Percentiles rank a stretch among this genome's conserved stretches.
Conservation (phyloP, 2,888 invertebrate species). For the Papilio demoleus region DNA sequence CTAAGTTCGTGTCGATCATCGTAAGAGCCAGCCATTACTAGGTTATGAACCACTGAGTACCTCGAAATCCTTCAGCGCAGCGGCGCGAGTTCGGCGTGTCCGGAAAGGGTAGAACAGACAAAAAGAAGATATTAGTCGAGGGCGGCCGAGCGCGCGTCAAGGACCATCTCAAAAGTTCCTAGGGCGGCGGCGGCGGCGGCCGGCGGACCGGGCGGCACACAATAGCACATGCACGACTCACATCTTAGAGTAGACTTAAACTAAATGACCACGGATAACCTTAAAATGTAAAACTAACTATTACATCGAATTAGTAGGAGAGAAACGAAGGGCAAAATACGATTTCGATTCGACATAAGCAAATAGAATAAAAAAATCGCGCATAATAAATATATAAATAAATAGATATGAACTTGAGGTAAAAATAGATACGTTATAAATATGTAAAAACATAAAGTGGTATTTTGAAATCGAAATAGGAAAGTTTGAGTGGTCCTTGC, state of each 20-base stretch:
- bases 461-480: slow-evolving; percentile 73
- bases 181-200: slow-evolving; percentile 62
- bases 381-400: slow-evolving; percentile 58
- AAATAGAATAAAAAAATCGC: slow-evolving; percentile 63
- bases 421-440: slow-evolving; percentile 55
- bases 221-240: slow-evolving; percentile 74
- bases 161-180: slow-evolving; percentile 98
- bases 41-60: slow-evolving; percentile 86
- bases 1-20: slow-evolving; percentile 73
- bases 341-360: slow-evolving; percentile 67
- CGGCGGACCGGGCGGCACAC: slow-evolving; percentile 45
- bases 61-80: slow-evolving; percentile 93
- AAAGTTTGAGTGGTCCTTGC: slow-evolving; percentile 93
- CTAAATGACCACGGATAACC: slow-evolving; percentile 70
- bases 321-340: slow-evolving; percentile 67
- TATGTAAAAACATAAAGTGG: slow-evolving; percentile 45
- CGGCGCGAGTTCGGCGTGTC: slow-evolving; percentile 87
- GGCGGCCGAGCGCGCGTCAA: slow-evolving; percentile 84
- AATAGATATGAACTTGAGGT: slow-evolving; percentile 51
- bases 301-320: slow-evolving; percentile 77
- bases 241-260: slow-evolving; percentile 56
- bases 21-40: slow-evolving; percentile 81
- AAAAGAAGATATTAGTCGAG: slow-evolving; percentile 85
- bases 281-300: slow-evolving; percentile 74
- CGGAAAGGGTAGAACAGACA: slow-evolving; percentile 88